A percentile compares a stretch with the other conserved stretches of the same genome.
These are phyloP conservation scores for Danionella cerebrum DNA, from an alignment of 2,113 vertebrate species.

Conservation along the genomic window DNA sequence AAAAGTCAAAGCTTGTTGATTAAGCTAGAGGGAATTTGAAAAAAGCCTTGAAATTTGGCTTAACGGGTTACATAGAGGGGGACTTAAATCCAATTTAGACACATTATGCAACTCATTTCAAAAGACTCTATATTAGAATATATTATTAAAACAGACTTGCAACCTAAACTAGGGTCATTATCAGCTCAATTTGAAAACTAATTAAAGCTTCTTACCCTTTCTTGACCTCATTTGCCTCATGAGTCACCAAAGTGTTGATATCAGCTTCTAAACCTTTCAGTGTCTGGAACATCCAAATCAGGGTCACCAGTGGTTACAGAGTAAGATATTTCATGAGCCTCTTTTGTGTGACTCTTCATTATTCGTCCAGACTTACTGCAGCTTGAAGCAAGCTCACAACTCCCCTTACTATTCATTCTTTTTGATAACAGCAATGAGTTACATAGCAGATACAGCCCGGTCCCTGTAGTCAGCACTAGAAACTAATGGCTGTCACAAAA, in stretches of 20 bases:
- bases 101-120: background rate
- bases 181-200: background rate
- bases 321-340: background rate
- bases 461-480: conserved; percentile 2
- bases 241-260: no score
- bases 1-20: no score
- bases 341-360: background rate
- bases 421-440: background rate
- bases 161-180: background rate
- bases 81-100: background rate
- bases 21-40: background rate
- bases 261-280: background rate
- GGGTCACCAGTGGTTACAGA: background rate
- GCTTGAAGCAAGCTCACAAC: no score
- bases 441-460: background rate
- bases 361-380: background rate
- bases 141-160: background rate
- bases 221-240: background rate
- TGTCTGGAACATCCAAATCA: background rate
- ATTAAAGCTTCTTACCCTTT: background rate
- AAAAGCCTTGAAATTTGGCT: background rate
- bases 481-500: background rate
- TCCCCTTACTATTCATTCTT: background rate
- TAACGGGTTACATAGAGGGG: background rate
- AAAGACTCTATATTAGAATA: no score